These are phyloP conservation scores for Pseudococcus viburni DNA, from an alignment of 2,888 invertebrate genomes.

Conservation along the genomic window DNA sequence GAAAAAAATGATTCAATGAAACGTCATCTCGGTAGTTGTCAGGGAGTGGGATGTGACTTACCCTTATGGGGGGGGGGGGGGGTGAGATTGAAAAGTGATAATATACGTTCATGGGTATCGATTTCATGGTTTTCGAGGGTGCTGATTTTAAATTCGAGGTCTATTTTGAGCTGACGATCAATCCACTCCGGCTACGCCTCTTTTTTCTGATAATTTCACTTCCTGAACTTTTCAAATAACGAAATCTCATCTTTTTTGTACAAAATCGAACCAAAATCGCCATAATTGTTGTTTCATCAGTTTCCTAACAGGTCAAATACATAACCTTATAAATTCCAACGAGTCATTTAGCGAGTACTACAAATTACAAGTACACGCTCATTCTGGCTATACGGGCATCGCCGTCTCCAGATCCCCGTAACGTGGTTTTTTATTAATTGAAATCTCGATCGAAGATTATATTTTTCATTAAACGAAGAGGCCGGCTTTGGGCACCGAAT, in stretches of 20 bases:
- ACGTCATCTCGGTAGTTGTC: no score
- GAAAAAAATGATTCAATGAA: no score
- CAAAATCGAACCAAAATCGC: not conserved
- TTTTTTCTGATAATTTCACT: not conserved
- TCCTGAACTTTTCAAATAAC: not conserved
- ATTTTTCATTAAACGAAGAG: slow-evolving; percentile 27
- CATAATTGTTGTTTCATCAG: not conserved
- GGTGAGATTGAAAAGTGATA: not conserved
- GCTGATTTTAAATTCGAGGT: not conserved
- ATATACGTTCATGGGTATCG: not conserved
- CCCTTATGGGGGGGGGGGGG: not conserved
- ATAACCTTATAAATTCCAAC: not conserved
- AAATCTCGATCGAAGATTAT: slow-evolving; percentile 20
- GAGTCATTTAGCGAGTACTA: slow-evolving; percentile 1
- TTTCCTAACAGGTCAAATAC: not conserved
- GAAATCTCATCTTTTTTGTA: not conserved
- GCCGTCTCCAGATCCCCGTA: not conserved
- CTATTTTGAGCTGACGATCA: not conserved
- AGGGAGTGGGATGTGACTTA: not conserved
- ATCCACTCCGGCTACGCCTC: not conserved
- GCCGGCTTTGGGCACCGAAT: slow-evolving; percentile 17
- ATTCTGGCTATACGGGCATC: not conserved
- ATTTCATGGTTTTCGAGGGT: not conserved
- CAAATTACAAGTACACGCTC: not conserved
- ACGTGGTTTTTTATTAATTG: slow-evolving; percentile 1